phyloP scores from a whole-genome alignment of 1,140 invertebrate species.

The Hormaphis cornu region DNA sequence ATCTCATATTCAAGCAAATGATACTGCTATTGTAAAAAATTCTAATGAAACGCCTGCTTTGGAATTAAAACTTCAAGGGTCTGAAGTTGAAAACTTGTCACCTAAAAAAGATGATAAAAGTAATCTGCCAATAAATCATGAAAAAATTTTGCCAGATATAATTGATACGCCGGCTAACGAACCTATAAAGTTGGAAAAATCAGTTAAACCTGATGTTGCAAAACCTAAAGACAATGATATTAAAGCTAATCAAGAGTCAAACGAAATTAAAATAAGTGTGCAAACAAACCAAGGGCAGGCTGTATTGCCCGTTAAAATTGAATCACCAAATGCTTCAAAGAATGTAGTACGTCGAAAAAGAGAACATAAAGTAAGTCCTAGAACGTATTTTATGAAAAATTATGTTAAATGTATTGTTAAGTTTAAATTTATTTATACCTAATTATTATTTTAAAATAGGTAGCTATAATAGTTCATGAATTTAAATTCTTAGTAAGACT shows the following conservation, averaged over 20 bases:
- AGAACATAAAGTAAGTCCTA: conserved; percentile 17
- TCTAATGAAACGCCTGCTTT: not conserved
- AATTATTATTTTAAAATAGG: no score
- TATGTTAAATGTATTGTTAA: no score
- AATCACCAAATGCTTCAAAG: not conserved
- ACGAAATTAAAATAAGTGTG: not conserved
- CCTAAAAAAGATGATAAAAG: conserved; percentile 19
- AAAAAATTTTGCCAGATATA: not conserved
- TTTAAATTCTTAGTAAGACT: no score
- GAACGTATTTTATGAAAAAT: not conserved
- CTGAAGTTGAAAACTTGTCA: conserved; percentile 20
- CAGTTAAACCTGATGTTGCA: not conserved
- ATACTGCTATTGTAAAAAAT: not conserved
- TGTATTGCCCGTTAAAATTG: not conserved
- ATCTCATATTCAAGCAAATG: not conserved
- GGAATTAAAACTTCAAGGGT: not conserved
- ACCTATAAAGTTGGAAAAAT: not conserved
- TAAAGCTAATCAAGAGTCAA: not conserved
- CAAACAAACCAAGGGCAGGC: not conserved
- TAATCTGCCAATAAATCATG: not conserved
- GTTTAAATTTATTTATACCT: no score
- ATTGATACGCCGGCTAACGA: not conserved
- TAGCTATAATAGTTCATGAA: no score
- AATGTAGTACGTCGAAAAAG: not conserved
- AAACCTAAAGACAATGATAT: conserved; percentile 9